phyloP scores from a whole-genome alignment of 1,140 invertebrate genomes.

The Callitettix versicolor region DNA sequence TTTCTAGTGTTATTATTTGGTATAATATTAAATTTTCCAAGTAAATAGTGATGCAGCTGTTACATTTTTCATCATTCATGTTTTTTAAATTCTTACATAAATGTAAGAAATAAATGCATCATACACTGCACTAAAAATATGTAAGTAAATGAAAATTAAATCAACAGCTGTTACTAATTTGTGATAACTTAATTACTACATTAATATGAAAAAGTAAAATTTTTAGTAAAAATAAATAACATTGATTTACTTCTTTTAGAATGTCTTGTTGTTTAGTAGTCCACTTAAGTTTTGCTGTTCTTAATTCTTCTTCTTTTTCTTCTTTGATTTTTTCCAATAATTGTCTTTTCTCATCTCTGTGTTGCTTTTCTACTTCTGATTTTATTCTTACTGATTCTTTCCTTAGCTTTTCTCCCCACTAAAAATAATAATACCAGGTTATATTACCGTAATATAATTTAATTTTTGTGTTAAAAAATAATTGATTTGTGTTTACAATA shows the following conservation, averaged over 20 bases:
- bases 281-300: constrained; percentile 39
- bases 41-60: too few species aligned
- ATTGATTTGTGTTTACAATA: background rate
- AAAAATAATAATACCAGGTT: constrained; percentile 4
- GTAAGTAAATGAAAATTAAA: too few species aligned
- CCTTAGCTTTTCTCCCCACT: constrained; percentile 36
- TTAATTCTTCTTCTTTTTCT: constrained; percentile 37
- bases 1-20: too few species aligned
- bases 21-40: too few species aligned
- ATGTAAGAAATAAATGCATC: too few species aligned
- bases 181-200: too few species aligned
- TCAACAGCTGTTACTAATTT: too few species aligned
- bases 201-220: too few species aligned
- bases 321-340: constrained; percentile 40
- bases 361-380: constrained; percentile 44
- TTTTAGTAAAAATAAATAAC: too few species aligned
- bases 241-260: constrained; percentile 40
- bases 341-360: constrained; percentile 45
- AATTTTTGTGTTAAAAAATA: background rate
- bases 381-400: constrained; percentile 42
- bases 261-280: constrained; percentile 41
- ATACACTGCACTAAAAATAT: too few species aligned
- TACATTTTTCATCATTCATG: too few species aligned
- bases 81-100: too few species aligned
- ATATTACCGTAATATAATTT: background rate